Base-by-base conservation (phyloP, 2,113 vertebrate species). In the Pollimyrus isidori region DNA sequence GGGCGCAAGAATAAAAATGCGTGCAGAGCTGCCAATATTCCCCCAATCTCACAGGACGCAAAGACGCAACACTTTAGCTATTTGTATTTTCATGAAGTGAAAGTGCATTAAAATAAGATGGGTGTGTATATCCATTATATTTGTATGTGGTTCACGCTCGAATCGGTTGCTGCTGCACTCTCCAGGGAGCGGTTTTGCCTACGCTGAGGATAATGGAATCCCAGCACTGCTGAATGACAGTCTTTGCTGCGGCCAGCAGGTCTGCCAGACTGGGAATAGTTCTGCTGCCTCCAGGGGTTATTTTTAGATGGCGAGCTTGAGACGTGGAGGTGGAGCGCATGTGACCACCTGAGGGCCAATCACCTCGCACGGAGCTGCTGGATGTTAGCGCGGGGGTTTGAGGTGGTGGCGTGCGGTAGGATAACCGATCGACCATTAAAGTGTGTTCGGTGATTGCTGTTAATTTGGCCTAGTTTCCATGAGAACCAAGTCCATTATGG, bases 401-500 rank as follows among this genome's bases (percentile, higher is more conserved):
- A 42, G 73, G 73, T 6, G 1, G 35, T 42, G 17, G 39, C 73
- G 2, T 6, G 73, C 35, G 42, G 35, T 7, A 80, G 73, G 73
- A 19, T 42, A 42, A 76, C 69, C 13, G 15, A 1, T 39, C 30
- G 35, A 39, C 30, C 15, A 19, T 39, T 76, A 17, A 19, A 42
- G 35, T 80, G 73, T 80, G 73, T 35, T 80, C 13, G 2, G 11
- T 42, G 73, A 80, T 17, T 21, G 73, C 73, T 42, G 73, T 42
- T 19, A 11, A 13, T 69, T 65, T 69, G 26, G 10, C 62, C 58
- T 26, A 2, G 69, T 39, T 76, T 76, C 69, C 15, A 35, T 76
- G 69, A 39, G 30, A 76, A 6, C 65, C 69, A 76, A 76, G 13
- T 30, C 30, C 30, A 6, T 76, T 91, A 91, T 92, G 91, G 93